phyloP scores from a whole-genome alignment of 2,797 vertebrate genomes.

The Acomys russatus region DNA sequence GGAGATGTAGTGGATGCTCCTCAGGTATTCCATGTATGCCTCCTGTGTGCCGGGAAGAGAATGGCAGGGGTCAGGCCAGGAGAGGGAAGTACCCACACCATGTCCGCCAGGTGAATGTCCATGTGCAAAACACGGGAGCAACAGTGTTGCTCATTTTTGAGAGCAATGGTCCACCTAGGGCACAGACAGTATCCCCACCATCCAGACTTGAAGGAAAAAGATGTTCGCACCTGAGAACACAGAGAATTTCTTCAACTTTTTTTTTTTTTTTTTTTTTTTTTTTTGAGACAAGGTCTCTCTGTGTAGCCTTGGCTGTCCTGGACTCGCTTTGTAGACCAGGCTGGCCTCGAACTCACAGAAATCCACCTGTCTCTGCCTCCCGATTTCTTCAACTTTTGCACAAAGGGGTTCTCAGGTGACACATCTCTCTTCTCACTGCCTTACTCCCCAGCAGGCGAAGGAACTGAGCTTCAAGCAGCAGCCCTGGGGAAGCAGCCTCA shows the following conservation, averaged over 20 bases:
- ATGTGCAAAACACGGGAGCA: background rate
- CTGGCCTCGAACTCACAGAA: too few species aligned
- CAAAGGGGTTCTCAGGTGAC: too few species aligned
- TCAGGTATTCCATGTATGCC: constrained; percentile 95
- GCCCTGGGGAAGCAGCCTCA: background rate
- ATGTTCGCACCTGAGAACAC: background rate
- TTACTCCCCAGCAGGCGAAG: background rate
- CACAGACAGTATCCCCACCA: background rate
- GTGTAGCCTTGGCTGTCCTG: too few species aligned
- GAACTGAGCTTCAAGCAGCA: background rate
- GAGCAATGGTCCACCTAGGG: background rate
- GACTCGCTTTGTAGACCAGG: too few species aligned
- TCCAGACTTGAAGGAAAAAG: background rate
- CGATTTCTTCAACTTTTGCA: background rate
- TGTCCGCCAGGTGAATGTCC: rapidly evolving
- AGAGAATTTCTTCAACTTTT: background rate
- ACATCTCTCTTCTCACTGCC: background rate
- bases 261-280: too few species aligned
- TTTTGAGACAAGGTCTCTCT: too few species aligned
- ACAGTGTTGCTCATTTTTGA: background rate
- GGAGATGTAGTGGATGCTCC: constrained; percentile 94
- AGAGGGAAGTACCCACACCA: too few species aligned
- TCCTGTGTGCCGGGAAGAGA: constrained; percentile 89
- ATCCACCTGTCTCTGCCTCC: too few species aligned
- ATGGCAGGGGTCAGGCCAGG: background rate